Conservation (phyloP, 2,888 invertebrate genomes). For the Taphrorychus bicolor region DNA sequence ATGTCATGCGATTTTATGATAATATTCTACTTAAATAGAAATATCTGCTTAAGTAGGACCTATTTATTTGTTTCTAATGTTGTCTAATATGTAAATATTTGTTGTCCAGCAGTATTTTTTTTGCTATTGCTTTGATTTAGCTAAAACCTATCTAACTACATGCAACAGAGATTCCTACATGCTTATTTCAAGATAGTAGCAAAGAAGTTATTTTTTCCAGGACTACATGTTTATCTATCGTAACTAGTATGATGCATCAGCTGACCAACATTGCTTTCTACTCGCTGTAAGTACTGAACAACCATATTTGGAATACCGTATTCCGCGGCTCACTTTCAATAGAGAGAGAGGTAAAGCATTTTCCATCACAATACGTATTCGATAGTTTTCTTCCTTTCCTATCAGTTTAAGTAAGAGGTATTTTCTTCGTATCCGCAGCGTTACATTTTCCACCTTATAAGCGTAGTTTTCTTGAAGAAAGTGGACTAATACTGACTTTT, state of each 20-base stretch:
- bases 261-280: neutral
- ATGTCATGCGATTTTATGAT: no score
- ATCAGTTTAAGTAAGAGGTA: neutral
- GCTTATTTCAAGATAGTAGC: no score
- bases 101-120: no score
- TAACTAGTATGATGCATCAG: neutral
- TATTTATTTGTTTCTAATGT: no score
- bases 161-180: no score
- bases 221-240: neutral
- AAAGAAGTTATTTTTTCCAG: constrained; percentile 49
- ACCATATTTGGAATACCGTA: neutral
- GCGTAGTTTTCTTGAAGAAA: constrained; percentile 26
- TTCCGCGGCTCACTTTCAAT: neutral
- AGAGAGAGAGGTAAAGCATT: constrained; percentile 50
- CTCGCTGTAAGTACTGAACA: neutral
- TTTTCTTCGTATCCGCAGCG: constrained; percentile 39
- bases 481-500: neutral
- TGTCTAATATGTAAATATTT: no score
- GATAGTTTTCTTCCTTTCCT: constrained; percentile 37
- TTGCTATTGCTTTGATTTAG: no score
- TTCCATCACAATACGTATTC: constrained; percentile 47
- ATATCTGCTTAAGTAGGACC: no score
- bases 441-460: constrained; percentile 39
- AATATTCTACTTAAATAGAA: no score
- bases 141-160: no score